Evolutionary conservation across 2,888 invertebrate genomes (phyloP).

Genomic region (Hydrotaea cyrtoneurina): DNA sequence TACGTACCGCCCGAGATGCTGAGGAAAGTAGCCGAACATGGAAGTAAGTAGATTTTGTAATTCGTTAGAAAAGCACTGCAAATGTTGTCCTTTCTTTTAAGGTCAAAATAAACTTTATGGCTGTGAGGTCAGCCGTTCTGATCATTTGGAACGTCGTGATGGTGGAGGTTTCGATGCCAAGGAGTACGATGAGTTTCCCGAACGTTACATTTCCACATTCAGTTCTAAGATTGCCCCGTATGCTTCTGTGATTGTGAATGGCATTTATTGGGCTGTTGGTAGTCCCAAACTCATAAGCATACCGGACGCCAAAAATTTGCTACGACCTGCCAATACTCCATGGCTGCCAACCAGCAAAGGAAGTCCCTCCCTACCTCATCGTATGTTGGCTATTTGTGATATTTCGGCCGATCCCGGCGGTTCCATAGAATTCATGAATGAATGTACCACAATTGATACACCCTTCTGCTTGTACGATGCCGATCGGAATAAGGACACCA

Average conservation of each 20-base stretch:
- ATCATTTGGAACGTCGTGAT: conserved; percentile 95
- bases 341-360: conserved; percentile 95
- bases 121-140: conserved; percentile 95
- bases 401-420: conserved; percentile 99
- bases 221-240: conserved; percentile 98
- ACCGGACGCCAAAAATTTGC: conserved; percentile 97
- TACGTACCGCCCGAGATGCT: conserved; percentile 97
- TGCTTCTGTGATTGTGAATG: conserved; percentile 97
- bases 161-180: conserved; percentile 94
- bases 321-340: conserved; percentile 93
- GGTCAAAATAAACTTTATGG: conserved; percentile 97
- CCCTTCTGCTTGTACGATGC: conserved; percentile 99
- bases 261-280: conserved; percentile 99
- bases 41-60: conserved; percentile 85
- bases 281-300: conserved; percentile 97
- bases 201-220: conserved; percentile 96
- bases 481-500: conserved; percentile 97
- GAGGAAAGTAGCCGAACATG: conserved; percentile 97
- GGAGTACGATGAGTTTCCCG: conserved; percentile 96
- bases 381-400: conserved; percentile 97
- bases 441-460: conserved; percentile 99
- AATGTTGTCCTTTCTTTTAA: conserved; percentile 77
- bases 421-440: conserved; percentile 99
- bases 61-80: neutral
- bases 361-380: conserved; percentile 92